phyloP scores from a whole-genome alignment of 23 tunicate species.

The Ciona savignyi region DNA sequence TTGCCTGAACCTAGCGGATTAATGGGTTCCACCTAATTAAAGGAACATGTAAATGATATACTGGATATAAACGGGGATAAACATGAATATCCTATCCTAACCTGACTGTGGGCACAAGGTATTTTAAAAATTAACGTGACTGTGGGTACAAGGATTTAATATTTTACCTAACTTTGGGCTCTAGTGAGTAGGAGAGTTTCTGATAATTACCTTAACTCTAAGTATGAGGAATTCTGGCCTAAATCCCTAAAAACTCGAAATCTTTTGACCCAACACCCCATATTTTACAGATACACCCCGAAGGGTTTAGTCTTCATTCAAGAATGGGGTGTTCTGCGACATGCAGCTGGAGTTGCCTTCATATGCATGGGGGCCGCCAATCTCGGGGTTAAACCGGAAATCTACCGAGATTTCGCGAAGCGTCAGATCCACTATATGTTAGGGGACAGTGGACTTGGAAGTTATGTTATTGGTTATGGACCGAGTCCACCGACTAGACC shows the following conservation, averaged over 20 bases:
- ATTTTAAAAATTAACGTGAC: too few species aligned
- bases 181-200: too few species aligned
- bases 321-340: slow-evolving; percentile 64
- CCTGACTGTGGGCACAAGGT: too few species aligned
- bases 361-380: slow-evolving; percentile 83
- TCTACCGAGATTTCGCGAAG: slow-evolving; percentile 62
- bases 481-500: slow-evolving; percentile 90
- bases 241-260: neutral
- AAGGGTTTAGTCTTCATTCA: slow-evolving; percentile 57
- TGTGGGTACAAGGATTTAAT: too few species aligned
- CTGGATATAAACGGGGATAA: too few species aligned
- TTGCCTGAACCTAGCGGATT: too few species aligned
- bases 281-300: slow-evolving; percentile 53
- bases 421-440: slow-evolving; percentile 86
- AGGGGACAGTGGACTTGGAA: slow-evolving; percentile 82
- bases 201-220: too few species aligned
- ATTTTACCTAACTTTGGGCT: too few species aligned
- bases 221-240: too few species aligned
- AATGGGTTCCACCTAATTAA: too few species aligned
- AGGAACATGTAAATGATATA: too few species aligned
- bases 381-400: slow-evolving; percentile 48
- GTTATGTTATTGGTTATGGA: slow-evolving; percentile 96
- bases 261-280: neutral
- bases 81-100: too few species aligned
- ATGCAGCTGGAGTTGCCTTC: slow-evolving; percentile 76